These are phyloP conservation scores for Rana temporaria DNA, from an alignment of 2,113 vertebrate genomes.

Conservation along the genomic window DNA sequence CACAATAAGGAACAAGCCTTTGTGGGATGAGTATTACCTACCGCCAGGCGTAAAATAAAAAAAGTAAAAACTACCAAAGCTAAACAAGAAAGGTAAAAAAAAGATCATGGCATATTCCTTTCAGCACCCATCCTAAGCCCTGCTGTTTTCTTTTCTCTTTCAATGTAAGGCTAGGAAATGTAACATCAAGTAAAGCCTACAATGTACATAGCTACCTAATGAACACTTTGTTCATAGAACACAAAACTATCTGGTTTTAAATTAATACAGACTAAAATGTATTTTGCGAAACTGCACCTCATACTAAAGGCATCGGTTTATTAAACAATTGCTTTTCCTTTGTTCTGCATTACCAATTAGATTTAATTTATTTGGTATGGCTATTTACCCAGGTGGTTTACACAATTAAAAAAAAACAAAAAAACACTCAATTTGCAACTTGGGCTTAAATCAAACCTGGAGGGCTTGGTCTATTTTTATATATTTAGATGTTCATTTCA, in stretches of 20 bases:
- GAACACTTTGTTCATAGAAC: conserved; percentile 60
- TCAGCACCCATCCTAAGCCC: conserved; percentile 58
- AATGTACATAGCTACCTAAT: conserved; percentile 67
- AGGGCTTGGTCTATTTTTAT: no score
- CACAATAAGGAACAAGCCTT: conserved; percentile 68
- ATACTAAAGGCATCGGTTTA: conserved; percentile 53
- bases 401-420: no score
- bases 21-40: conserved; percentile 71
- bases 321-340: conserved; percentile 41
- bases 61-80: conserved; percentile 25
- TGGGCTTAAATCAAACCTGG: no score
- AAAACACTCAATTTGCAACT: no score
- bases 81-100: conserved; percentile 66
- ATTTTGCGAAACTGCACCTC: conserved; percentile 60
- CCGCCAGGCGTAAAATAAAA: conserved; percentile 59
- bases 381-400: no score
- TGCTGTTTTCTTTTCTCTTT: conserved; percentile 61
- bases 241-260: conserved; percentile 64
- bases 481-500: no score
- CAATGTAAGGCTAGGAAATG: conserved; percentile 57
- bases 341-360: no score
- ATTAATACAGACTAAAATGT: conserved; percentile 62
- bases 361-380: no score
- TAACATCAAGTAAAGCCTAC: conserved; percentile 61
- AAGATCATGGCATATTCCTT: conserved; percentile 57